A percentile compares a stretch with the other conserved stretches of the same genome.
These are phyloP conservation scores for Ecdyonurus torrentis DNA, from an alignment of 2,888 invertebrate species.

Conservation along the genomic window DNA sequence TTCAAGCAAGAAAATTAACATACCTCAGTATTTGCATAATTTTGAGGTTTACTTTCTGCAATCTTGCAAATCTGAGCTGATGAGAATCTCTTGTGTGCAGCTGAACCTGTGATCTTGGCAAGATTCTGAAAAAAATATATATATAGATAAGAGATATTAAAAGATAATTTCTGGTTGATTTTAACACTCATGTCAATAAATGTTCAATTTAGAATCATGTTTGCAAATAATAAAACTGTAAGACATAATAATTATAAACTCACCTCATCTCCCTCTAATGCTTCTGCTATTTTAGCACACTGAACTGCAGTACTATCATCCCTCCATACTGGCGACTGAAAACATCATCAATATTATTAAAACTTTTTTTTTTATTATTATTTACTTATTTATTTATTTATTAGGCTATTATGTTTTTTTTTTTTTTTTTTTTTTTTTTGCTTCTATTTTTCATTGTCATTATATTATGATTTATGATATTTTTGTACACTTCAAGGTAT, in stretches of 20 bases:
- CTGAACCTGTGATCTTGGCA: constrained; percentile 66
- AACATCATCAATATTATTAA: neutral
- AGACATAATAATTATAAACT: neutral
- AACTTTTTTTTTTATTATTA: too few relatives aligned
- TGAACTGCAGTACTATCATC: constrained; percentile 68
- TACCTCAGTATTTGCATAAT: constrained; percentile 60
- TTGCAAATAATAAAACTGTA: too few relatives aligned
- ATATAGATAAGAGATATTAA: too few relatives aligned
- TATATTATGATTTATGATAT: too few relatives aligned
- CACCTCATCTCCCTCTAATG: neutral
- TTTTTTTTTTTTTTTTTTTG: too few relatives aligned
- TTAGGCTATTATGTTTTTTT: too few relatives aligned
- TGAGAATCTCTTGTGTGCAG: constrained; percentile 81
- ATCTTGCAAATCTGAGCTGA: constrained; percentile 89
- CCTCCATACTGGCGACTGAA: constrained; percentile 87
- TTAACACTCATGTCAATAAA: too few relatives aligned
- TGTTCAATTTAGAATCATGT: too few relatives aligned
- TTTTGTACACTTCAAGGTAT: too few relatives aligned
- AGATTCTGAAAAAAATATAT: constrained; percentile 54
- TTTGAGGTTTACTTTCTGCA: constrained; percentile 45
- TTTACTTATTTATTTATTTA: too few relatives aligned
- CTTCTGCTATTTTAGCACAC: constrained; percentile 28
- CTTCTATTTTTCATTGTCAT: too few relatives aligned
- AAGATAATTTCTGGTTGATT: too few relatives aligned
- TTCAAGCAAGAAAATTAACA: constrained; percentile 5